Base-by-base conservation (phyloP, 2,113 vertebrate species). In the Andinoacara biseriatus region DNA sequence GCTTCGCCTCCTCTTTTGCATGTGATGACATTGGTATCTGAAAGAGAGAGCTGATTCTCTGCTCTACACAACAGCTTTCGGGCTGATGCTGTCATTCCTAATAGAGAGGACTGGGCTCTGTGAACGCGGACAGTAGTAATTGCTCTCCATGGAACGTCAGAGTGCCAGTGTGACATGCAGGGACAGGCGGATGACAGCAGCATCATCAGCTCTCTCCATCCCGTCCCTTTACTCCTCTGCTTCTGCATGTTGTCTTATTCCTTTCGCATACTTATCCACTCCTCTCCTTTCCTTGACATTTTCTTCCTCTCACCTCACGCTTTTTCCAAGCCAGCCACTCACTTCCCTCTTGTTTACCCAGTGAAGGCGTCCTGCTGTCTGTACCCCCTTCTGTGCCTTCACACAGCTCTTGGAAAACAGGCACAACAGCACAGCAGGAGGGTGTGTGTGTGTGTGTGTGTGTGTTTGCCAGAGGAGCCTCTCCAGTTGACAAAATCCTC, bases 51-150 rank as follows among this genome's bases (percentile, higher is more conserved):
- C 65, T 20, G 57, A 85, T 40, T 56, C 52, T 77, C 65, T 24
- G 72, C 61, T 67, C 72, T 56, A 54, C 57, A 57, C 54, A 62
- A 74, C 83, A 81, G 65, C 43, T 58, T 77, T 38, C 59, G 57
- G 80, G 76, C 80, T 77, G 74, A 62, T 58, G 77, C 86, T 89
- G 87, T 87, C 84, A 85, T 81, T 85, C 74, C 69, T 61, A 80
- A 90, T 80, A 74, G 80, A 89, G 65, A 85, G 14, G 10, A 54
- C 33, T 59, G 61, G 74, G 77, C 81, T 86, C 77, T 35, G 67
- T 77, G 72, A 83, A 85, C 14, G 69, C 31, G 72, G 83, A 82
- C 69, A 75, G 59, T 20, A 20, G 78, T 88, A 88, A 89, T 88
- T 91, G 76, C 87, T 85, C 86, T 80, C 74, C 15, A 2, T 18